Evolutionary conservation across 1,140 invertebrate genomes (phyloP), one percentile per base, ranked within the genome.

Genomic region (Ceratina calcarata): DNA sequence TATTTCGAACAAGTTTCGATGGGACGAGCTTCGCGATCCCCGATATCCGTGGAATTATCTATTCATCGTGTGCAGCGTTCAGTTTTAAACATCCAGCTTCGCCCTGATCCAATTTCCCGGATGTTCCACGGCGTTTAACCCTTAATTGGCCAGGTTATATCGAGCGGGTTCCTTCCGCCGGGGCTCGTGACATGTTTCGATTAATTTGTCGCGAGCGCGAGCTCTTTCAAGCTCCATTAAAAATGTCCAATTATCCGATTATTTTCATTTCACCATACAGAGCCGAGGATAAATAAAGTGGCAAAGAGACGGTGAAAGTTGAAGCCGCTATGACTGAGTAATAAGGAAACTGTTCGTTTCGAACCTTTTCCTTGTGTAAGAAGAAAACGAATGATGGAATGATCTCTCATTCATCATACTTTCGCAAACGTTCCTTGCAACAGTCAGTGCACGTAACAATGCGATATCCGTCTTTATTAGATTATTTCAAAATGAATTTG

Each of bases 221-320:
- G 37, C 37, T 8, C 7, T 45, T 45, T 45, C 37, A 7, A 10
- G 37, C 37, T 10, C 37, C 6, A 45, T 45, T 45, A 7, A 45
- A 45, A 45, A 45, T 45, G 6, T 45, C 37, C 37, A 10, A 45
- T 10, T 6, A 7, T 45, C 37, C 37, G 37, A 45, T 45, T 45
- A 45, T 45, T 45, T 45, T 45, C 10, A 45, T 45, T n/a, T 18
- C 18, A 64, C 27, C 13, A 37, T 3, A 0, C 6, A 51, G 2
- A 51, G 49, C 2, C 10, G 24, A 68, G 24, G 16, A 24, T n/a
- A n/a, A 49, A 60, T 22, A 60, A 37, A 58, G 13, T 7, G 20
- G 37, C 8, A 71, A 71, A 45, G 55, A 18, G 57, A 60, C 27
- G 20, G 57, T 71, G 57, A 72, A 72, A 72, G 57, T 8, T n/a